Evolutionary conservation across 2,888 invertebrate species (phyloP).

Genomic region (Iselma pallidipennis): DNA sequence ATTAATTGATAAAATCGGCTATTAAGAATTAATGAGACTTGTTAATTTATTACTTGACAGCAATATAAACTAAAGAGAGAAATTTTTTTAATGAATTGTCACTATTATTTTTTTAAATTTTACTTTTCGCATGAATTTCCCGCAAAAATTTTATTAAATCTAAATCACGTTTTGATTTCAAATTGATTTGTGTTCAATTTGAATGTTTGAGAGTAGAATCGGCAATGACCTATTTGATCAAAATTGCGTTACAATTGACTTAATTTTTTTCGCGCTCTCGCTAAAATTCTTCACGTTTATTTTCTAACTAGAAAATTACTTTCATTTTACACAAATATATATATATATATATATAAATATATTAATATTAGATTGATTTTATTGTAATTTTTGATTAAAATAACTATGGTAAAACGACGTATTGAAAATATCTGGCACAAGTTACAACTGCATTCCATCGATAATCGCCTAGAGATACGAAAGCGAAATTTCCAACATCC

Average conservation of each 20-base stretch:
- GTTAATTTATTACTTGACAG: neutral
- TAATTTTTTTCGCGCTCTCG: neutral
- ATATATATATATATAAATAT: no score
- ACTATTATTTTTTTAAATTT: neutral
- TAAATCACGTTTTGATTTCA: no score
- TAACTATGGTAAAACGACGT: conserved; percentile 23
- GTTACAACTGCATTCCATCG: conserved; percentile 27
- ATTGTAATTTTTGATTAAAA: conserved; percentile 15
- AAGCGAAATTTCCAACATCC: conserved; percentile 28
- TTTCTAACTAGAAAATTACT: neutral
- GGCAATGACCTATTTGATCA: neutral
- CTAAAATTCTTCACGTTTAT: neutral
- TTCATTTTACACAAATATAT: neutral
- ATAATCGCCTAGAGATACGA: conserved; percentile 28
- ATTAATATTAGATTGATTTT: no score
- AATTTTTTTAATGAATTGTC: neutral
- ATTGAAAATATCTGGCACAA: conserved; percentile 26
- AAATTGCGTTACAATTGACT: neutral
- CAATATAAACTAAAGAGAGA: neutral
- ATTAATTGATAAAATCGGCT: conserved; percentile 2
- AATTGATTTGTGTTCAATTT: neutral
- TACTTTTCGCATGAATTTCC: no score
- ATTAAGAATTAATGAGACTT: neutral
- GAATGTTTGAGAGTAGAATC: neutral
- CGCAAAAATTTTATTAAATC: no score